Percentiles rank a stretch among this genome's conserved stretches.
Conservation (phyloP, 2,113 vertebrate species). For the Cebus imitator region DNA sequence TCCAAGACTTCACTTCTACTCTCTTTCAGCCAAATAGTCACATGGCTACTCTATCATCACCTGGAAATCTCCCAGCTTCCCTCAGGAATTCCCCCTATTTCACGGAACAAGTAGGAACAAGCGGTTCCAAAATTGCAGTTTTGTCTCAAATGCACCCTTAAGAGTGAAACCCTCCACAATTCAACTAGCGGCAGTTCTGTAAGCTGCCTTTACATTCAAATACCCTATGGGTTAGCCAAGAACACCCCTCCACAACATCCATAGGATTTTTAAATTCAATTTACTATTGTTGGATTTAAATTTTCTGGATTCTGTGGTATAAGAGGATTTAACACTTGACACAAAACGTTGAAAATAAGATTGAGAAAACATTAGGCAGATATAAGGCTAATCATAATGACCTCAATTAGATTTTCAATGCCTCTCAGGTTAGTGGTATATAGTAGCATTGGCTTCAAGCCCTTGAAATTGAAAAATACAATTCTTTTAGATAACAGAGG, state of each 20-base stretch:
- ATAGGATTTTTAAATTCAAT: neutral
- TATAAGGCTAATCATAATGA: conserved; percentile 40
- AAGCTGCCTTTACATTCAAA: neutral
- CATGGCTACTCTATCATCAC: neutral
- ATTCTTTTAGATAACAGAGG: conserved; percentile 33
- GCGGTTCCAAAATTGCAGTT: neutral
- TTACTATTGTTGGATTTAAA: conserved; percentile 19
- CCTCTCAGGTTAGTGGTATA: conserved; percentile 40
- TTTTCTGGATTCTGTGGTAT: neutral
- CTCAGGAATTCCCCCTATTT: neutral
- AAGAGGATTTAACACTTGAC: conserved; percentile 52
- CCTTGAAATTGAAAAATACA: conserved; percentile 3
- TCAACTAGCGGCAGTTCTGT: neutral
- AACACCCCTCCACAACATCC: neutral
- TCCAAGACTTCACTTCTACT: neutral
- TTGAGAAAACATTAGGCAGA: conserved; percentile 27
- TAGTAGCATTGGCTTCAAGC: neutral
- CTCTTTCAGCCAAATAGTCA: neutral
- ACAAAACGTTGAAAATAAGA: conserved; percentile 39
- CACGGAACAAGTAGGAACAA: neutral
- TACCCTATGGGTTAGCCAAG: neutral
- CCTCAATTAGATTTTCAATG: conserved; percentile 51
- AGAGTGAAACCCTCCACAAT: neutral
- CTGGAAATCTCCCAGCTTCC: neutral
- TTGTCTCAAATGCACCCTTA: neutral